These are phyloP conservation scores for Pangasius krempfi DNA, from an alignment of 2,797 vertebrate genomes.

Conservation along the genomic window DNA sequence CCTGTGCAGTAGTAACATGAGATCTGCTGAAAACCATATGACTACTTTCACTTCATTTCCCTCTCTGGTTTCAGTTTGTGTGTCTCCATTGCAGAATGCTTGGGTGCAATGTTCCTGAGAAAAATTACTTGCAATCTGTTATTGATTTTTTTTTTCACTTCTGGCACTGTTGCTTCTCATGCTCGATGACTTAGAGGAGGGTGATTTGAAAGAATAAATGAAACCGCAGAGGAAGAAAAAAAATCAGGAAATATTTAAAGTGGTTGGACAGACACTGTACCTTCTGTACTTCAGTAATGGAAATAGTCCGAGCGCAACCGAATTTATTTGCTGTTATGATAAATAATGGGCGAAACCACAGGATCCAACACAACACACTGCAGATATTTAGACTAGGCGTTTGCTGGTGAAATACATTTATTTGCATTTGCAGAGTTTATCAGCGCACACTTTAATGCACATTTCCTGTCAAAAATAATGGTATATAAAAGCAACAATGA, in stretches of 20 bases:
- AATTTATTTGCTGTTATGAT: background rate
- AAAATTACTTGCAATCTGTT: background rate
- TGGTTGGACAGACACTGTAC: background rate
- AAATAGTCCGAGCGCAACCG: background rate
- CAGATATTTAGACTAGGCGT: background rate
- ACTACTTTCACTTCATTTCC: background rate
- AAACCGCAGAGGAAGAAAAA: background rate
- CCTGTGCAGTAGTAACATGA: background rate
- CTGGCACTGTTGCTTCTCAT: background rate
- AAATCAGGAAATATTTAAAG: background rate
- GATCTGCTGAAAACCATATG: background rate
- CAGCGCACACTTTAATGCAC: background rate
- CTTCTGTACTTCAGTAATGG: background rate
- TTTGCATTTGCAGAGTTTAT: background rate
- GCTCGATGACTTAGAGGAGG: background rate
- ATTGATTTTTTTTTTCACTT: background rate
- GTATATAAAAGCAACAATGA: background rate
- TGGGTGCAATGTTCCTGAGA: background rate
- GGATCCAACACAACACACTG: background rate
- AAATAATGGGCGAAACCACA: background rate
- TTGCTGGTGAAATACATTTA: background rate
- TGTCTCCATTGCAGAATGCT: background rate
- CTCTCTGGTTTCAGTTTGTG: background rate
- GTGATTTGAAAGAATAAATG: background rate
- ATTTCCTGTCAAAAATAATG: background rate